Evolutionary conservation across 2,113 vertebrate species (phyloP).

Genomic region (Trichomycterus rosablanca): DNA sequence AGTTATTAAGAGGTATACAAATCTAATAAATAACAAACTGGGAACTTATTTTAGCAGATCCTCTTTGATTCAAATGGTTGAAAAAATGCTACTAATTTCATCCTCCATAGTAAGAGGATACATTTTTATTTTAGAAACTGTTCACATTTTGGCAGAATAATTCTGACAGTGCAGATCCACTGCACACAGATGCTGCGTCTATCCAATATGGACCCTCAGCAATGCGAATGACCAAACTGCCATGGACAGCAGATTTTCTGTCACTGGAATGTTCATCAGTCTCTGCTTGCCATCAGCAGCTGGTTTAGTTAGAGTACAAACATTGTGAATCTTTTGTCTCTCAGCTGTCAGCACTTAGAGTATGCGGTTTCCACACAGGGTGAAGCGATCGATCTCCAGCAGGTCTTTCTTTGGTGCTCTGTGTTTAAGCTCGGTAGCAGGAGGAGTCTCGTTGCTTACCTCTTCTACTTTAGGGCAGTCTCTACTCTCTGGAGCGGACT

Average conservation of each 20-base stretch:
- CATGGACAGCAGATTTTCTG: background rate
- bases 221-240: slow-evolving; percentile 3
- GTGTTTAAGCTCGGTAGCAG: slow-evolving; percentile 74
- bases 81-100: too few relatives aligned
- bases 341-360: background rate
- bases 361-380: slow-evolving; percentile 92
- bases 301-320: too few relatives aligned
- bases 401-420: slow-evolving; percentile 84
- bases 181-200: background rate
- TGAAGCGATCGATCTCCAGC: slow-evolving; percentile 96
- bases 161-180: background rate
- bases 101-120: too few relatives aligned
- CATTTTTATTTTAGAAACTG: too few relatives aligned
- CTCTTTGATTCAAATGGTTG: too few relatives aligned
- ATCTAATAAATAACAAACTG: too few relatives aligned
- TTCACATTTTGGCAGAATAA: too few relatives aligned
- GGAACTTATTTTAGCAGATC: too few relatives aligned
- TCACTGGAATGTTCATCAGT: slow-evolving; percentile 11
- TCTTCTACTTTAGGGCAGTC: slow-evolving; percentile 76
- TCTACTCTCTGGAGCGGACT: slow-evolving; percentile 60
- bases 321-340: background rate
- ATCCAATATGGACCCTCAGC: background rate
- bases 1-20: too few relatives aligned
- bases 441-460: slow-evolving; percentile 55
- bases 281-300: background rate